phyloP scores from a whole-genome alignment of 2,888 invertebrate genomes.

The Ornithoptera priamus region DNA sequence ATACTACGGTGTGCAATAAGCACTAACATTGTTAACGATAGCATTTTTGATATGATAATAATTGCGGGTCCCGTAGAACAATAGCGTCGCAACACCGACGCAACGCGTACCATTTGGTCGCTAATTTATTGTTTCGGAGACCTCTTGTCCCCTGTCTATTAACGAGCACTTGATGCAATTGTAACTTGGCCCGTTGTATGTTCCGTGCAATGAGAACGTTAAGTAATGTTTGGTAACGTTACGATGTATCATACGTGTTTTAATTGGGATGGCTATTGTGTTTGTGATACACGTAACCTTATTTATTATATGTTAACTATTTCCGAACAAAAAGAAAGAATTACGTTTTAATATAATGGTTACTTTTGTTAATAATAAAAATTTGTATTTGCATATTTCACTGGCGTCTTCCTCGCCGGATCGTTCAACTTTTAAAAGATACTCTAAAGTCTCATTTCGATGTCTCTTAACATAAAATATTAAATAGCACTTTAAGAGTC shows the following conservation, averaged over 20 bases:
- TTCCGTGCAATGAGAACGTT: slow-evolving; percentile 16
- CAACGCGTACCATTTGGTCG: slow-evolving; percentile 25
- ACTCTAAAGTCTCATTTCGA: not conserved
- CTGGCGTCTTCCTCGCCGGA: not conserved
- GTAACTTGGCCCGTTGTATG: slow-evolving; percentile 13
- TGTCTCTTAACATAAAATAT: not conserved
- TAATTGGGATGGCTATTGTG: not conserved
- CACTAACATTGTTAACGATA: slow-evolving; percentile 25
- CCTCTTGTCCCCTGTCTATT: slow-evolving; percentile 16
- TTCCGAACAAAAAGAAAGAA: too few species aligned
- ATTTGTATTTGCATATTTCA: too few species aligned
- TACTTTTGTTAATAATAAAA: too few species aligned
- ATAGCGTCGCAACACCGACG: slow-evolving; percentile 30
- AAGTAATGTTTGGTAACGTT: slow-evolving; percentile 6
- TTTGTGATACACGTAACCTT: too few species aligned
- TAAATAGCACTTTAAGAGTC: not conserved
- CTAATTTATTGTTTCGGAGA: slow-evolving; percentile 25
- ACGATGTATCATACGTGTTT: not conserved
- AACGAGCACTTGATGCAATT: slow-evolving; percentile 21
- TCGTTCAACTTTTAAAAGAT: not conserved
- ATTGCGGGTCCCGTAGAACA: slow-evolving; percentile 33
- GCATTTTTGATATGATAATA: slow-evolving; percentile 34
- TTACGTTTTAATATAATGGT: too few species aligned
- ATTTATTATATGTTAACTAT: too few species aligned
- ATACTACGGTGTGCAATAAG: slow-evolving; percentile 9